Evolutionary conservation across 2,113 vertebrate genomes (phyloP), one percentile per base, ranked within the genome.

Genomic region (Ictalurus punctatus): DNA sequence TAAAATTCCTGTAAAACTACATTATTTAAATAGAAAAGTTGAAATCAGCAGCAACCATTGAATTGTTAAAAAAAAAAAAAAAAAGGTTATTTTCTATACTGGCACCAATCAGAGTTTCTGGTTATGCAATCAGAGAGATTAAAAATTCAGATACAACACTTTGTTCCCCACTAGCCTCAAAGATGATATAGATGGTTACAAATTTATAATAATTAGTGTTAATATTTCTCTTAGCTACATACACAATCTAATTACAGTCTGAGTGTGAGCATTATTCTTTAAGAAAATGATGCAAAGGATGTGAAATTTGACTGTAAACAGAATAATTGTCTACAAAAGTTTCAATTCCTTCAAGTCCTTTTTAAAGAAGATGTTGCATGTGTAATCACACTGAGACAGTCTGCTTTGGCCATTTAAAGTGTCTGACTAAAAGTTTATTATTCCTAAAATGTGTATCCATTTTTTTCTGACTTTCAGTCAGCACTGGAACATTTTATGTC

Each of bases 391-490:
- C 80, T 13, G 58, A 58, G 78, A 81, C n/a, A 3, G 30, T 23
- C 37, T 63, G 58, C 81, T 63, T 83, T 83, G 58, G 81, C n/a
- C 6, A 83, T 83, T 78, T 56, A 58, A 81, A 58, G 34, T 83
- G 34, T 83, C 58, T 63, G 81, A 83, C 21, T 63, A 27, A 61
- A 44, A 27, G 34, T 40, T 44, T 63, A 27, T 61, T 6, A 27
- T 63, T 61, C 10, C 4, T 25, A 37, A 56, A 81, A 54, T n/a
- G 54, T 40, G 34, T 27, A 16, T 83, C 5, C 10, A 30, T 52
- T 9, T 52, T 52, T 9, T 52, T 27, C 3, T 73, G n/a, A 30
- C 3, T 67, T 14, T 7, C 21, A 30, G 10, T 34, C 54, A 82
- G 80, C 17, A 23, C 16, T 40, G 58, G 58, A 61, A 25, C 63